Evolutionary conservation across 2,888 invertebrate species (phyloP).

Genomic region (Catonia carolina): DNA sequence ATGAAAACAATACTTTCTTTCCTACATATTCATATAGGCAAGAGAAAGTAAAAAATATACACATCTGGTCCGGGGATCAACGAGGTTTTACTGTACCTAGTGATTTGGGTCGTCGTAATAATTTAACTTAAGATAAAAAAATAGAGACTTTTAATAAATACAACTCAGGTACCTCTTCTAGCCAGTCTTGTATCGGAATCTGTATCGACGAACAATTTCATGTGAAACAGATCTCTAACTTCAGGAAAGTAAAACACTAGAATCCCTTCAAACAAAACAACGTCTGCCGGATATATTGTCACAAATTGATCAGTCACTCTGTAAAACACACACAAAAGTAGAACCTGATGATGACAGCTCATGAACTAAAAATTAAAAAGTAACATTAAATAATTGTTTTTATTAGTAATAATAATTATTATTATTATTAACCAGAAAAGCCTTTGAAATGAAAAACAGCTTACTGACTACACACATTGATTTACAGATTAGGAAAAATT

Average conservation of each 20-base stretch:
- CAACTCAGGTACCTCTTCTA: conserved; percentile 82
- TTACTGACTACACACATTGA: no score
- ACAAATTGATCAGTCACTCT: conserved; percentile 40
- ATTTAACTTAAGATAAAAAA: no score
- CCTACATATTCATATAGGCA: no score
- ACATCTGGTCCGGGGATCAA: no score
- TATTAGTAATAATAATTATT: background rate
- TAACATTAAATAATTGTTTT: background rate
- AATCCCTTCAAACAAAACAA: conserved; percentile 96
- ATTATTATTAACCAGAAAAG: no score
- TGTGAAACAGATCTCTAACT: conserved; percentile 90
- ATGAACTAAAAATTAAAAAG: conserved; percentile 21
- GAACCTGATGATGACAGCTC: conserved; percentile 13
- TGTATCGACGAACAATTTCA: conserved; percentile 99
- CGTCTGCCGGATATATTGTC: conserved; percentile 53
- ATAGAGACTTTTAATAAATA: background rate
- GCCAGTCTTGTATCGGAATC: conserved; percentile 97
- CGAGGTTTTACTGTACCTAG: no score
- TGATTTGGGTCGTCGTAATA: no score
- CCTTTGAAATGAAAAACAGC: no score
- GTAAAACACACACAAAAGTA: conserved; percentile 32
- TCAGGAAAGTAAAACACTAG: conserved; percentile 96
- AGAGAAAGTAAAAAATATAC: no score
- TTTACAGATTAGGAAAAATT: no score
- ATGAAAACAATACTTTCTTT: no score